phyloP scores from a whole-genome alignment of 2,113 vertebrate genomes.

The Hystrix cristata region DNA sequence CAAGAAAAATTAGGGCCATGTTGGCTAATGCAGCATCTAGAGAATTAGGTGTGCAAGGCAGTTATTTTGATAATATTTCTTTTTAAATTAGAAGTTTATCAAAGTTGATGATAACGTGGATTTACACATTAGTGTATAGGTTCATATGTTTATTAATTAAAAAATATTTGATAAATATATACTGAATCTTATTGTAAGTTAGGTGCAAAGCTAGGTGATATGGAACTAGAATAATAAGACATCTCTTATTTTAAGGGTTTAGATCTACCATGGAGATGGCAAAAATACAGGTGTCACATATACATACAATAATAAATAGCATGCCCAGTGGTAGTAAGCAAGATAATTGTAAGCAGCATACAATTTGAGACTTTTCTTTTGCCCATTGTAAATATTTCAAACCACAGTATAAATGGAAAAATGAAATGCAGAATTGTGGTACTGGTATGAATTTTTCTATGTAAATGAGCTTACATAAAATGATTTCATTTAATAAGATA shows the following conservation, averaged over 20 bases:
- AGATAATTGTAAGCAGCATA: not conserved
- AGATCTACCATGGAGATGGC: not conserved
- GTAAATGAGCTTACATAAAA: not conserved
- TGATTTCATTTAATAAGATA: not conserved
- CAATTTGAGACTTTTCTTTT: not conserved
- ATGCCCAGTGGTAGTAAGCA: not conserved
- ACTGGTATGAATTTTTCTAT: not conserved
- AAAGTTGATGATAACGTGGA: not conserved
- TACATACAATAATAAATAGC: not conserved
- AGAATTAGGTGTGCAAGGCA: not conserved
- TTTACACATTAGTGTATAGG: not conserved
- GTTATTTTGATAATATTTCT: not conserved
- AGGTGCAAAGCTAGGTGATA: not conserved
- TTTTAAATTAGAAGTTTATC: not conserved
- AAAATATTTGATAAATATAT: not conserved
- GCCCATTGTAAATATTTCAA: slow-evolving; percentile 16
- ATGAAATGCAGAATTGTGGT: not conserved
- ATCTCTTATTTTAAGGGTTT: not conserved
- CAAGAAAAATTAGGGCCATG: not conserved
- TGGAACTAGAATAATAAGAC: not conserved
- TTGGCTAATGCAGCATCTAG: not conserved
- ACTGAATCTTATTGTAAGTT: not conserved
- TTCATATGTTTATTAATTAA: not conserved
- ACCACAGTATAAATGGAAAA: not conserved
- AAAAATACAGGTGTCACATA: not conserved